Evolutionary conservation across 2,888 invertebrate genomes (phyloP), one percentile per base, ranked within the genome.

Genomic region (Pristionchus fissidentatus): DNA sequence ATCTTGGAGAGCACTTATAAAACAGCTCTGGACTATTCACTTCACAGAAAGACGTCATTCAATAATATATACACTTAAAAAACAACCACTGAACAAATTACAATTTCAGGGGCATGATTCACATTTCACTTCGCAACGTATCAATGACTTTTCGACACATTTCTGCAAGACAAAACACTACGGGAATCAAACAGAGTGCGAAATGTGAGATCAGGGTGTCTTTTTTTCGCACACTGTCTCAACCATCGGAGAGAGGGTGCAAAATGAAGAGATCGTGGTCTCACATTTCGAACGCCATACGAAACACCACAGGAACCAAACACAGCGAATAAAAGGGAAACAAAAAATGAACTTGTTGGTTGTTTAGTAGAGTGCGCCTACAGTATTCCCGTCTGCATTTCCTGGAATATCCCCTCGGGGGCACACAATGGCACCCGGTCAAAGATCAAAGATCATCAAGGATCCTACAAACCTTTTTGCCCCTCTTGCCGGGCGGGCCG

Each of bases 401-500:
- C 70, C 70, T 70, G 70, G 41, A 70, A 70, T 70, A 70, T 70
- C 70, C 70, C 62, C 70, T 41, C 70, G 38, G 70, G 70, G 70
- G 70, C 70, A 70, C 70, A n/a, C 41, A 70, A 70, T 43, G 43
- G 43, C 70, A 70, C 70, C 70, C 43, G 70, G 62, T 22, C 55
- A 10, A n/a, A 70, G 41, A 41, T 70, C 70, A 41, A 70, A 66
- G 62, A 66, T 66, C 62, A n/a, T n/a, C n/a, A 66, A 7, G 35
- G 57, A 2, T 38, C 38, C 5, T 32, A 41, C 89, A 85, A 85
- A 90, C 90, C 86, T 88, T 83, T 84, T 89, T 83, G 84, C 89
- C 90, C 52, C 89, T 86, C 85, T 90, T 89, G n/a, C 90, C 90
- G 29, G 86, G 84, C 62, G 73, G 82, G 3, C 92, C 92, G 35